phyloP scores from a whole-genome alignment of 1,140 invertebrate genomes.

The Trichonephila inaurata region DNA sequence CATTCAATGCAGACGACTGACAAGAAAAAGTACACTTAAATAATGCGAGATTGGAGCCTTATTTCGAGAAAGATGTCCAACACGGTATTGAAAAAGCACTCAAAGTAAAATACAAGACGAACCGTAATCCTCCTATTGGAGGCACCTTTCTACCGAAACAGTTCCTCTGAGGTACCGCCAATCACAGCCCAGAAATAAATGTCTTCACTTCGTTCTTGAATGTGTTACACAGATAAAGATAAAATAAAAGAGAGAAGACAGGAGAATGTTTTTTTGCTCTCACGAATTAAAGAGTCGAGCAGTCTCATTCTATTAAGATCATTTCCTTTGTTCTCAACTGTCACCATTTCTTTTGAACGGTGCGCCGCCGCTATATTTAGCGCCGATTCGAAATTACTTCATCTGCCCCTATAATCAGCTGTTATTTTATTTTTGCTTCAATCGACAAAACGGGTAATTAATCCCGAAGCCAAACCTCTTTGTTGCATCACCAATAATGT shows the following conservation, averaged over 20 bases:
- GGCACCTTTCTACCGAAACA: too few relatives aligned
- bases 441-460: background rate
- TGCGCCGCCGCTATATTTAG: conserved; percentile 17
- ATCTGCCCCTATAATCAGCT: background rate
- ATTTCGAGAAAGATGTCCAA: too few relatives aligned
- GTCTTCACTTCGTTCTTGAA: background rate
- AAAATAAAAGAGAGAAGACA: background rate
- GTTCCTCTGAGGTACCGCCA: background rate
- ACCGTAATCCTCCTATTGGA: too few relatives aligned
- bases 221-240: background rate
- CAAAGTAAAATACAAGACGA: too few relatives aligned
- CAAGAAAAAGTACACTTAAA: too few relatives aligned
- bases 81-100: too few relatives aligned
- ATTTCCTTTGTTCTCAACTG: conserved; percentile 10
- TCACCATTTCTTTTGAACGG: background rate
- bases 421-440: background rate
- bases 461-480: background rate
- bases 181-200: background rate
- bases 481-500: background rate
- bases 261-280: background rate
- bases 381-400: background rate
- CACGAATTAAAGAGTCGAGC: conserved; percentile 26
- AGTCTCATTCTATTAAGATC: background rate
- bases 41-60: too few relatives aligned
- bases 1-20: too few relatives aligned